Base-by-base conservation (phyloP, 1,140 invertebrate species). In the Reticulitermes speratus region DNA sequence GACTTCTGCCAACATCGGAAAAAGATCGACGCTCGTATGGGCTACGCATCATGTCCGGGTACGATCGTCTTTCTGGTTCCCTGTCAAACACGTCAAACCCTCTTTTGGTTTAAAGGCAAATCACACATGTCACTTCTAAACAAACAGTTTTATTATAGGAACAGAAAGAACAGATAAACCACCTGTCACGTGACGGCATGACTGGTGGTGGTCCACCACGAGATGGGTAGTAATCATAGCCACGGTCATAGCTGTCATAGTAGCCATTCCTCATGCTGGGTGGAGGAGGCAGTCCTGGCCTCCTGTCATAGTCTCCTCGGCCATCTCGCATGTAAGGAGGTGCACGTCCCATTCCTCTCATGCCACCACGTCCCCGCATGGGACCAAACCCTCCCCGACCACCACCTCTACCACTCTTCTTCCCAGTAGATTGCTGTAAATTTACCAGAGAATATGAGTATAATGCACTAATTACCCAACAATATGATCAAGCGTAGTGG, bases 261-360 rank as follows among this genome's bases (percentile, higher is more conserved):
- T 88, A 89, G 44, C 88, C 88, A 86, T 89, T 89, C 84, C 88
- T 87, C 88, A 88, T 88, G 44, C 88, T 86, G n/a, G 87, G 87
- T 82, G 89, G 87, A 84, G 88, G 87, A 55, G 88, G 88, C 69
- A 88, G 87, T 44, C 88, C 88, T 7, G 85, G 81, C n/a, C 87
- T 75, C 21, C 85, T 55, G 23, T 88, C 88, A 21, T 87, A 87
- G 32, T 87, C 88, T 48, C 88, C 88, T 82, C 88, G 84, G 52
- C 87, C 87, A 84, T 86, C 85, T 69, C 87, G 48, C 85, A 86
- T 86, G 83, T 88, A 88, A 0, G 88, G 88, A 32, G 85, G 83
- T 25, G 84, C 87, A 45, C 87, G 81, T 30, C 88, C 87, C 83
- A 88, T 87, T n/a, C 88, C 87, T 45, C 87, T 86, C 86, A 88